Conservation (phyloP, 2,797 vertebrate species). For the Glossophaga mutica region DNA sequence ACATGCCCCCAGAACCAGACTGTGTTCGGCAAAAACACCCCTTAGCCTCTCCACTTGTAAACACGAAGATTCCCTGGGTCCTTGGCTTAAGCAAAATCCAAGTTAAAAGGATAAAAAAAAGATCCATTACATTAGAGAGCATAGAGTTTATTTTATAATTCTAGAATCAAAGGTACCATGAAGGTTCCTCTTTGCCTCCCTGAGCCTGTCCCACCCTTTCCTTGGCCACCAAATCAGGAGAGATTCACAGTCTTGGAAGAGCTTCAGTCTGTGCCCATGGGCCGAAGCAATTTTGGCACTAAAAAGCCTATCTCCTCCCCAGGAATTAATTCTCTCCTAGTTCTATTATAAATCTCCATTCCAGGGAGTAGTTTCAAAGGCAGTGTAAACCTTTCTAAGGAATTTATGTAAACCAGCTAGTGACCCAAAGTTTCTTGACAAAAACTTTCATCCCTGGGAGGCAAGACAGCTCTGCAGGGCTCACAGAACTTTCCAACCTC, state of each 20-base stretch:
- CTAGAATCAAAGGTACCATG: not conserved
- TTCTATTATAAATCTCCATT: conserved; percentile 3
- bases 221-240: not conserved
- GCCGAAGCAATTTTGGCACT: not conserved
- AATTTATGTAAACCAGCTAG: conserved; percentile 46
- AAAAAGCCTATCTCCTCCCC: not conserved
- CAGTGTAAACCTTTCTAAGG: conserved; percentile 30
- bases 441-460: conserved; percentile 20
- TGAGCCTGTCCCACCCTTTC: not conserved
- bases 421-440: conserved; percentile 40
- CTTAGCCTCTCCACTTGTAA: not conserved
- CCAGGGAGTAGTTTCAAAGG: conserved; percentile 55
- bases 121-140: not conserved
- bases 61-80: not conserved
- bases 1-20: not conserved
- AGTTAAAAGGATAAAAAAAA: not conserved
- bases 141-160: not conserved
- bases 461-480: not conserved
- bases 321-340: conserved; percentile 35
- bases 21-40: not conserved
- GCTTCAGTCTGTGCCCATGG: not conserved
- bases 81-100: not conserved
- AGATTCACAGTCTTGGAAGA: not conserved
- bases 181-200: not conserved
- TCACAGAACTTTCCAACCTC: conserved; percentile 50